Conservation (phyloP, 2,888 invertebrate genomes). For the Dorcus parallelipipedus region DNA sequence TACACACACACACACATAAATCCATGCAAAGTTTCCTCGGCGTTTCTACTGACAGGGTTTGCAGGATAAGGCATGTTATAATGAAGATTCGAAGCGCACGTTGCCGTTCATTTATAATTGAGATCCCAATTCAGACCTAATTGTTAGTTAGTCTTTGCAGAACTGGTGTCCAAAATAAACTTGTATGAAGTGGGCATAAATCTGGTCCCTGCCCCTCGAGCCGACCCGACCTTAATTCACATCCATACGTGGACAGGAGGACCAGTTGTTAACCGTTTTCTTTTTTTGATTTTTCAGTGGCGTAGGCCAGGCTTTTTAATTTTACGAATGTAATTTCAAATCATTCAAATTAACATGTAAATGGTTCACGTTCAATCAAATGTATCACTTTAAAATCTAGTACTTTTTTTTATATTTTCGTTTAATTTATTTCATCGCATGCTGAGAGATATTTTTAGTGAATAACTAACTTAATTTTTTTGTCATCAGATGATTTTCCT, state of each 20-base stretch:
- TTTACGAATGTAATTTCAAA: background rate
- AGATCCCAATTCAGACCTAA: constrained; percentile 22
- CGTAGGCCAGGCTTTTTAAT: background rate
- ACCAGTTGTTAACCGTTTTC: constrained; percentile 6
- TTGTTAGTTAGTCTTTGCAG: constrained; percentile 29
- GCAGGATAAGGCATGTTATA: constrained; percentile 20
- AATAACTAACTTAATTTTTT: too few species aligned
- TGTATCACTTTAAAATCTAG: too few species aligned
- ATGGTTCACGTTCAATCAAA: background rate
- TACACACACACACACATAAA: background rate
- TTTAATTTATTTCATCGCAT: too few species aligned
- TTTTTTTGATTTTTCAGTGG: constrained; percentile 1
- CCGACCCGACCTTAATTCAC: constrained; percentile 28
- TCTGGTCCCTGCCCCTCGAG: constrained; percentile 27
- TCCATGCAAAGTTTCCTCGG: constrained; percentile 3
- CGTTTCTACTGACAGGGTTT: background rate
- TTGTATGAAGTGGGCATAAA: constrained; percentile 24
- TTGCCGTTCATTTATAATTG: constrained; percentile 22
- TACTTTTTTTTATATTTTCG: too few species aligned
- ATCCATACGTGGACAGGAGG: constrained; percentile 15
- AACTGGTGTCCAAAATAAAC: constrained; percentile 28
- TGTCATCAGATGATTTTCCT: too few species aligned
- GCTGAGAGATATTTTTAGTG: too few species aligned
- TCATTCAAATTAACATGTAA: background rate
- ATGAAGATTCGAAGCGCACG: constrained; percentile 19